phyloP scores from a whole-genome alignment of 2,113 vertebrate species.

The Climacteris rufus region DNA sequence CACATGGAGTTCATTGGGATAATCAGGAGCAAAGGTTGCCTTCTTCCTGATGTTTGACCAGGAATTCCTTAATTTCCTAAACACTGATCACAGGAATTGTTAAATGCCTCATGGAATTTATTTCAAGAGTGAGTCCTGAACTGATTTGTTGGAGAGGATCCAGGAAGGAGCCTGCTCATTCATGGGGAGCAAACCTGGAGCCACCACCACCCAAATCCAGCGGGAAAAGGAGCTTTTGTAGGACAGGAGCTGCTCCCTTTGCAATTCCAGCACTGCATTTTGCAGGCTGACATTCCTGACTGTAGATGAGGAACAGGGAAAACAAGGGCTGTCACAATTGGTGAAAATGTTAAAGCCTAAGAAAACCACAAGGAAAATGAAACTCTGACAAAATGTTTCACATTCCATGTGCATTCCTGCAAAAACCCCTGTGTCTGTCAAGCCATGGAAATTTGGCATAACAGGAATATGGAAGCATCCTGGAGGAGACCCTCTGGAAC shows the following conservation, averaged over 20 bases:
- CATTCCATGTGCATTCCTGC: neutral
- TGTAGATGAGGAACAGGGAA: neutral
- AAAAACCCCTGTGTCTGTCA: neutral
- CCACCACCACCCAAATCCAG: neutral
- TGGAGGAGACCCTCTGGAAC: neutral
- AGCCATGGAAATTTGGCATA: neutral
- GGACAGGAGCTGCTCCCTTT: neutral
- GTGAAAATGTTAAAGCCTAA: neutral
- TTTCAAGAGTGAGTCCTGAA: neutral
- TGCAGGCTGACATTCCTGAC: neutral
- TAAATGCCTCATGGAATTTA: neutral
- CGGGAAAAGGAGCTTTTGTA: neutral
- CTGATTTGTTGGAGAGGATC: neutral
- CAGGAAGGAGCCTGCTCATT: accelerated
- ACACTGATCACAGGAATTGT: neutral
- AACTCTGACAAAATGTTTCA: neutral
- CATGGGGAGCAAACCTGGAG: neutral
- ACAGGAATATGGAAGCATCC: neutral
- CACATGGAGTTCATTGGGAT: neutral
- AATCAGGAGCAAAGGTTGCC: neutral
- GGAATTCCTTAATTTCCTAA: neutral
- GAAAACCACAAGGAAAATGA: neutral
- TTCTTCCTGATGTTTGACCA: neutral
- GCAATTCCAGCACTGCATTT: neutral
- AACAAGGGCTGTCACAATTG: neutral